Conservation (phyloP, 2,888 invertebrate genomes). For the Pterostichus niger region DNA sequence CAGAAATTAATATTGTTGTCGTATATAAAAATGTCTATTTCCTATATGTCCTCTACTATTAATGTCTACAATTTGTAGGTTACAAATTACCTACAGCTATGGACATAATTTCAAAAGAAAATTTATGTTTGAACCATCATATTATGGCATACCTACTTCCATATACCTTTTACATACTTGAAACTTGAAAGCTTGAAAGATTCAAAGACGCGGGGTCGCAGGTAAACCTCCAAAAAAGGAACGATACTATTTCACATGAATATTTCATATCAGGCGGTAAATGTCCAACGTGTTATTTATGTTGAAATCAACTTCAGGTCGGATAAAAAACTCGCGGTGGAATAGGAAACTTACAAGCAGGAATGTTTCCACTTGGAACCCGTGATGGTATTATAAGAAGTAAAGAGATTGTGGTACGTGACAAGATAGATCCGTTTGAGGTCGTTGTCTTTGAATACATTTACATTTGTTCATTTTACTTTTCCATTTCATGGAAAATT, state of each 20-base stretch:
- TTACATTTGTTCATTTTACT: background rate
- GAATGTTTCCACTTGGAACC: background rate
- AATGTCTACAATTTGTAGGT: too few species aligned
- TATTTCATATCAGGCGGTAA: constrained; percentile 46
- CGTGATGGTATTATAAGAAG: background rate
- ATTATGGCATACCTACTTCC: too few species aligned
- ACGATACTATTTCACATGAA: constrained; percentile 37
- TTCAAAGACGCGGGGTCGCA: background rate
- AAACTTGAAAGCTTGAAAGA: too few species aligned
- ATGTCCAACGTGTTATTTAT: constrained; percentile 38
- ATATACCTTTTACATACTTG: too few species aligned
- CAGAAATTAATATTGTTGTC: too few species aligned
- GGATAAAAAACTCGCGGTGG: constrained; percentile 5
- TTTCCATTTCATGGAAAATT: too few species aligned
- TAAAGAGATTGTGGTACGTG: background rate
- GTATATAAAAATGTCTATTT: too few species aligned
- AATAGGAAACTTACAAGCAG: constrained; percentile 1
- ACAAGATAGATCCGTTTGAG: constrained; percentile 15
- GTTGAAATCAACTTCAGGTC: constrained; percentile 15
- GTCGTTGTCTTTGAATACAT: background rate
- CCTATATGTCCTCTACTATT: too few species aligned
- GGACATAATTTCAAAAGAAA: background rate
- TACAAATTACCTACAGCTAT: too few species aligned
- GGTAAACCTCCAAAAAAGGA: constrained; percentile 36
- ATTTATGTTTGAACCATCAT: background rate